A percentile compares a stretch with the other conserved stretches of the same genome.
phyloP scores from a whole-genome alignment of 1,140 invertebrate species.

The Lasaia peninsularis region DNA sequence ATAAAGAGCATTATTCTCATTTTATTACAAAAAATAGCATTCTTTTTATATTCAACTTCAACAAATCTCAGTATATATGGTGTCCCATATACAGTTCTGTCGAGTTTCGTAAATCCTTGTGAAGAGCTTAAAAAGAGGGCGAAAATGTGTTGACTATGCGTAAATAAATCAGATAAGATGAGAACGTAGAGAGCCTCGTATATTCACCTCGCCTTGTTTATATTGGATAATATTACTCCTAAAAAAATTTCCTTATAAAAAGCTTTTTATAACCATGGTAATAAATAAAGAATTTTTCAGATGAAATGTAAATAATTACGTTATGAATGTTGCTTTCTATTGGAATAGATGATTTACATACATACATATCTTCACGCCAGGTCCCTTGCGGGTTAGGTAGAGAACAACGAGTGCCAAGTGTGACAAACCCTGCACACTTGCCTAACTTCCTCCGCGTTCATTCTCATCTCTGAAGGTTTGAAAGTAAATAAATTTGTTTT shows the following conservation, averaged over 20 bases:
- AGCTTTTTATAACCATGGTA: background rate
- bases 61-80: constrained; percentile 14
- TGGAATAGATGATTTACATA: too few species aligned
- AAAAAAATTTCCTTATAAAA: constrained; percentile 3
- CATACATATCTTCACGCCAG: too few species aligned
- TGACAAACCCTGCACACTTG: too few species aligned
- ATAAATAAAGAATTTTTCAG: background rate
- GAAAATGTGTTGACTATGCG: constrained; percentile 8
- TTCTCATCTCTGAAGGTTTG: too few species aligned
- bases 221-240: constrained; percentile 5
- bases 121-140: constrained; percentile 8
- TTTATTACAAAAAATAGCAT: background rate
- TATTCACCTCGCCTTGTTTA: constrained; percentile 7
- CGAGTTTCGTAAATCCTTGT: constrained; percentile 6
- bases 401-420: too few species aligned
- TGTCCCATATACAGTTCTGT: constrained; percentile 9
- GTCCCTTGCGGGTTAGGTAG: too few species aligned
- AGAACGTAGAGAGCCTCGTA: background rate
- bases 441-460: too few species aligned
- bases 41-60: constrained; percentile 16
- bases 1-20: background rate
- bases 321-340: too few species aligned
- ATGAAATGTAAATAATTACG: background rate
- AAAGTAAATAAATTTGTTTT: too few species aligned
- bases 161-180: constrained; percentile 10